Evolutionary conservation across 2,888 invertebrate genomes (phyloP).

Genomic region (Proisotoma minuta): DNA sequence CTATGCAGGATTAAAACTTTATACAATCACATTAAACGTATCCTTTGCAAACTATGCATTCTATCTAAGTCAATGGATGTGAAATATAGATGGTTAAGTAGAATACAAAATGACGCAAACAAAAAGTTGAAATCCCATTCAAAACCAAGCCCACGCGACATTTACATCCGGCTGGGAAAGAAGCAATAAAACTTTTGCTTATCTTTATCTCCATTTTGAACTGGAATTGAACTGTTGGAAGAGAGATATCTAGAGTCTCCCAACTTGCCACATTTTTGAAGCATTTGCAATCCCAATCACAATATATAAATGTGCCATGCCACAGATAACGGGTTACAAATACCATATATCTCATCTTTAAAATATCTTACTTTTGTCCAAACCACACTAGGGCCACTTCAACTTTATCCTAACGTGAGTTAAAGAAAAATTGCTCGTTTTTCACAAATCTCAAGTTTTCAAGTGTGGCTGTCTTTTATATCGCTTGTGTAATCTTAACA

Average conservation of each 20-base stretch:
- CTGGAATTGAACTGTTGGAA: not conserved
- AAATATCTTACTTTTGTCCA: not conserved
- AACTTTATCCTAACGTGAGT: not conserved
- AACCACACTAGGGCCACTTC: not conserved
- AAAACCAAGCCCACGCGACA: too few species aligned
- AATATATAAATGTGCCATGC: not conserved
- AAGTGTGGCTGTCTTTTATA: slow-evolving; percentile 12
- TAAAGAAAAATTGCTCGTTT: slow-evolving; percentile 13
- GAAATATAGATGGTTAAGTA: too few species aligned
- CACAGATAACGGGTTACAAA: slow-evolving; percentile 4
- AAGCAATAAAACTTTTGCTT: slow-evolving; percentile 6
- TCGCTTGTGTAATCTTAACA: slow-evolving; percentile 11
- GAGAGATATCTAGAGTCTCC: not conserved
- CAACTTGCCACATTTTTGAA: slow-evolving; percentile 2
- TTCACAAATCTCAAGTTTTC: not conserved
- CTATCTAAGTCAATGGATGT: too few species aligned
- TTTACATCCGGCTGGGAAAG: too few species aligned
- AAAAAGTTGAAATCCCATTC: too few species aligned
- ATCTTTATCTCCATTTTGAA: not conserved
- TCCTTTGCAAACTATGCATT: too few species aligned
- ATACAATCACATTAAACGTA: too few species aligned
- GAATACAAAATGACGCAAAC: too few species aligned
- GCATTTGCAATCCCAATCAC: slow-evolving; percentile 6
- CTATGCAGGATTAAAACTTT: too few species aligned
- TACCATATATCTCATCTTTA: slow-evolving; percentile 2